These are phyloP conservation scores for Xanthostigma xanthostigma DNA, from an alignment of 2,888 invertebrate genomes.

Conservation along the genomic window DNA sequence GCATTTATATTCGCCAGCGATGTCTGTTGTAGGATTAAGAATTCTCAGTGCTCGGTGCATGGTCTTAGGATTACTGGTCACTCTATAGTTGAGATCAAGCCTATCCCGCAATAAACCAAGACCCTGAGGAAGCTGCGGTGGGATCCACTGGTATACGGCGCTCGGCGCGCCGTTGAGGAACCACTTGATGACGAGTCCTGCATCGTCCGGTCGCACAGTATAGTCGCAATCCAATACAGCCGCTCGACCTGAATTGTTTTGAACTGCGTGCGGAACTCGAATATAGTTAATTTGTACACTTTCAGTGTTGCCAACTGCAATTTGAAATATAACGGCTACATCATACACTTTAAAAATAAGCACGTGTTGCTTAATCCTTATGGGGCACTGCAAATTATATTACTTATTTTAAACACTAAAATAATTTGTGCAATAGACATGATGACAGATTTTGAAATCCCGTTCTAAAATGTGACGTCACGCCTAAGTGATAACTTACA, in stretches of 20 bases:
- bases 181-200: constrained; percentile 63
- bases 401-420: no score
- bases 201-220: constrained; percentile 41
- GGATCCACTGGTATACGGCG: constrained; percentile 68
- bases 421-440: no score
- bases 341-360: no score
- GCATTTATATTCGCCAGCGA: constrained; percentile 60
- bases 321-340: no score
- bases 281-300: constrained; percentile 27
- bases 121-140: constrained; percentile 50
- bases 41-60: constrained; percentile 57
- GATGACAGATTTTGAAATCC: no score
- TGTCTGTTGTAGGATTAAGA: constrained; percentile 47
- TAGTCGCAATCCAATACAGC: constrained; percentile 60
- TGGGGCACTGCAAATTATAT: no score
- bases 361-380: no score
- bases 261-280: constrained; percentile 25
- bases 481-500: no score
- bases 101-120: constrained; percentile 38
- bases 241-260: constrained; percentile 26
- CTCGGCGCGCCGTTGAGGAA: constrained; percentile 47
- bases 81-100: constrained; percentile 47
- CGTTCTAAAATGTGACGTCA: no score
- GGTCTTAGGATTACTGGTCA: constrained; percentile 49
- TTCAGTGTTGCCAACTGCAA: background rate